Evolutionary conservation across 2,113 vertebrate genomes (phyloP), one percentile per base, ranked within the genome.

Genomic region (Lagopus leucura): DNA sequence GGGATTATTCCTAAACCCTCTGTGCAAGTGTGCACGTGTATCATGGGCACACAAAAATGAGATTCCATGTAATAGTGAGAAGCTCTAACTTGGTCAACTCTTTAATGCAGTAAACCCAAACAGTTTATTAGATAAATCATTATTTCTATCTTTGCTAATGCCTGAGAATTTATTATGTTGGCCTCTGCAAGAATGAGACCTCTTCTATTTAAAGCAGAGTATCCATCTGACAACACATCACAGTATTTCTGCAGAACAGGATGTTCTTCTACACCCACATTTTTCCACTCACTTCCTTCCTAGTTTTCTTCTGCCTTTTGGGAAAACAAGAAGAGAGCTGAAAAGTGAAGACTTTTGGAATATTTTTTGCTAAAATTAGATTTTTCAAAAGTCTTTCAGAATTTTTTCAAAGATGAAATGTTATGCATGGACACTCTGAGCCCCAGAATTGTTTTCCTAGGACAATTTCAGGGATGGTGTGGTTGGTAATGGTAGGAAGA

Each of bases 151-250:
- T 80, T 91, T 81, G 78, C 24, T 77, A 50, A 60, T 82, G 82
- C 75, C 60, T 74, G 47, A 65, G 75, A 91, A 85, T 87, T 80
- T 74, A 70, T 89, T 92, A 73, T 77, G 91, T 90, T 92, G 96
- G 91, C 72, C 95, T 96, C 85, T 91, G 75, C 14, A 71, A 88
- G 64, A 60, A 52, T 73, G 87, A 87, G 92, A 92, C 84, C 86
- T 95, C 48, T 94, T 92, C 94, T 96, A 96, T 96, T 96, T 96
- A 96, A 96, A 95, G 92, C 89, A 88, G 89, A 93, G 84, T 57
- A 82, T 96, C 89, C 95, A 91, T 96, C 92, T 96, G 94, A 96
- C 87, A 96, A 52, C 91, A 80, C 95, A 94, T 84, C 89, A 94
- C 92, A 85, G 94, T 91, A 96, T 96, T 96, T 79, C 48, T 90